Evolutionary conservation across 2,797 vertebrate species (phyloP).

Genomic region (Spondyliosoma cantharus): DNA sequence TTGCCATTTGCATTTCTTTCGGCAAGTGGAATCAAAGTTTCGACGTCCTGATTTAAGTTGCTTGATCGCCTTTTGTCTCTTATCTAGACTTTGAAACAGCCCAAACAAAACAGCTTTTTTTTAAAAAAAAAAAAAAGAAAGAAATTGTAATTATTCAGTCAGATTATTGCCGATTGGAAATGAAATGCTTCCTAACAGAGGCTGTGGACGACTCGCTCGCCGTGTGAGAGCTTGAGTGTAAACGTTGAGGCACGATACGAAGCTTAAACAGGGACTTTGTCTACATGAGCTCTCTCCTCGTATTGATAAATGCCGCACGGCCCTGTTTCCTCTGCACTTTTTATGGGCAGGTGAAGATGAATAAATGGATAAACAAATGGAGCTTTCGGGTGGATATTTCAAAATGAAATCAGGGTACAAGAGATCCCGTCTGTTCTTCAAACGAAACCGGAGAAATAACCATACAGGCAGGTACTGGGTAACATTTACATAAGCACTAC

Average conservation of each 20-base stretch:
- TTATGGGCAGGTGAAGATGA: conserved; percentile 40
- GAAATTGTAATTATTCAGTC: conserved; percentile 7
- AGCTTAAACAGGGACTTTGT: conserved; percentile 14
- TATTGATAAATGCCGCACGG: conserved; percentile 8
- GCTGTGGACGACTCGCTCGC: conserved; percentile 34
- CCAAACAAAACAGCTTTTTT: conserved; percentile 32
- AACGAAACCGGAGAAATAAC: conserved; percentile 34
- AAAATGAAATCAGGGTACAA: conserved; percentile 30
- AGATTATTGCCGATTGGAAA: conserved; percentile 37
- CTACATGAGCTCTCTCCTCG: conserved; percentile 12
- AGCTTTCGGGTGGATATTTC: conserved; percentile 28
- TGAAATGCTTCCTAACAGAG: conserved; percentile 25
- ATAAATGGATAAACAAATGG: conserved; percentile 35
- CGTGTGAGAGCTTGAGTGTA: conserved; percentile 22
- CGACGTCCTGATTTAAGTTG: conserved; percentile 29
- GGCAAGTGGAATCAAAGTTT: conserved; percentile 27
- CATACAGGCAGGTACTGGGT: conserved; percentile 36
- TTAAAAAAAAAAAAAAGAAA: too few species aligned
- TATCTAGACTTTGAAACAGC: conserved; percentile 15
- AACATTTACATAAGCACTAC: conserved; percentile 63
- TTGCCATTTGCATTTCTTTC: conserved; percentile 24
- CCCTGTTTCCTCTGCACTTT: conserved; percentile 13
- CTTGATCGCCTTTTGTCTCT: conserved; percentile 16
- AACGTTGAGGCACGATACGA: conserved; percentile 25
- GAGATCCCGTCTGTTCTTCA: conserved; percentile 28